Evolutionary conservation across 2,888 invertebrate species (phyloP), one percentile per base, ranked within the genome.

Genomic region (Chouioia cunea): DNA sequence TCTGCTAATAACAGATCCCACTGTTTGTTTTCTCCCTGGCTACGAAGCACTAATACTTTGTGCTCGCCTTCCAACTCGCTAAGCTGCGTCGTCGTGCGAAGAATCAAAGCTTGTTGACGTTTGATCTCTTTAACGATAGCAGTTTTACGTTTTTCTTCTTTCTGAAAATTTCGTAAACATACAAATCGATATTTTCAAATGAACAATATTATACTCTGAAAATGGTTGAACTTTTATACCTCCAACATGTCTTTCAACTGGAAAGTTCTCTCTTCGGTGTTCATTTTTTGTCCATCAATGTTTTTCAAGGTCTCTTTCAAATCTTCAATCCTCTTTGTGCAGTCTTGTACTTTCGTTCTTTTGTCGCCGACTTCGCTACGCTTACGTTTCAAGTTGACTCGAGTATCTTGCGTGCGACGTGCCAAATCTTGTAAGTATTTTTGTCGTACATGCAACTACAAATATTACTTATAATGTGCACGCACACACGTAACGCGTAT

Each of bases 171-270:
- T 36, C 12, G 6, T 10, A 36, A 36, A 10, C 12, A 10, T 10
- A 8, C 12, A n/a, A n/a, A n/a, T 36, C 36, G 36, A 1, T 3
- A 10, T 36, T 36, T 36, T 36, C 6, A 3, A 36, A 10, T 36
- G 27, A n/a, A n/a, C 8, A 18, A 20, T 18, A 16, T 20, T 54
- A 4, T 23, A 15, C 54, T 6, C 12, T 23, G 16, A 54, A 3
- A 6, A 23, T 22, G n/a, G 1, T 18, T 4, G 23, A 14, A 22
- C n/a, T n/a, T n/a, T n/a, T 52, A 62, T 76, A 85, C 85, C 74
- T 88, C 88, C 18, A 91, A 84, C 82, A 92, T 89, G 27, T 89
- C 87, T 78, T 91, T 89, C 8, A 92, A 83, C 77, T 90, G 88
- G 64, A 87, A 89, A 0, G 89, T 87, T 44, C 90, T 86, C 77